Evolutionary conservation across 2,113 vertebrate genomes (phyloP).

Genomic region (Vulpes lagopus): DNA sequence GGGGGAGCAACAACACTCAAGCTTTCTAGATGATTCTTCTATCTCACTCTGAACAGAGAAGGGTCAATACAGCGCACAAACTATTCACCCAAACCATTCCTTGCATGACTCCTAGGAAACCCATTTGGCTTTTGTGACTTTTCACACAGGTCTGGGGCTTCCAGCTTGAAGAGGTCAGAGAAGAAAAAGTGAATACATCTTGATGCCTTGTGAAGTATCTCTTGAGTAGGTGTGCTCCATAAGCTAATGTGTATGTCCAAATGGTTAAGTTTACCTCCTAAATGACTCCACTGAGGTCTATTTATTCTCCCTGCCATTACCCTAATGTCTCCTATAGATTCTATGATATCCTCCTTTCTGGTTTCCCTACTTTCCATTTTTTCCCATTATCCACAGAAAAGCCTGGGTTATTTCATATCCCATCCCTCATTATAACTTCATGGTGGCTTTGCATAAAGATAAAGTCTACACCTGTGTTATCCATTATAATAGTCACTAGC

Average conservation of each 20-base stretch:
- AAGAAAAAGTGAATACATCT: neutral
- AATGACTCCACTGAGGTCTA: neutral
- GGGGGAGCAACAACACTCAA: neutral
- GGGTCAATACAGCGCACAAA: neutral
- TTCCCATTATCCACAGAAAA: neutral
- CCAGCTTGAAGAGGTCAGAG: neutral
- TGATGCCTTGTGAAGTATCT: neutral
- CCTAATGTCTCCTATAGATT: neutral
- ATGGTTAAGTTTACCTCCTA: neutral
- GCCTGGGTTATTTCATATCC: too few species aligned
- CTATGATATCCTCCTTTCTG: neutral
- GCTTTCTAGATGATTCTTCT: conserved; percentile 16
- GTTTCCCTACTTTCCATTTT: neutral
- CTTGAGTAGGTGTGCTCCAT: neutral
- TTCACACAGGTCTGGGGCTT: neutral
- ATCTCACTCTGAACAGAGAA: neutral
- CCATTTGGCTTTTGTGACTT: neutral
- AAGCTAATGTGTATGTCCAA: neutral
- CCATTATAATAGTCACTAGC: too few species aligned
- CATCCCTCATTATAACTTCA: too few species aligned
- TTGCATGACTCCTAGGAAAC: neutral
- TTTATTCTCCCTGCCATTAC: neutral
- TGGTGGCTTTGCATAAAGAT: neutral
- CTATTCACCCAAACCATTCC: neutral
- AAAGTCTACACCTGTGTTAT: neutral